phyloP scores from a whole-genome alignment of 2,113 vertebrate genomes.

The Gymnocephalus cernua region DNA sequence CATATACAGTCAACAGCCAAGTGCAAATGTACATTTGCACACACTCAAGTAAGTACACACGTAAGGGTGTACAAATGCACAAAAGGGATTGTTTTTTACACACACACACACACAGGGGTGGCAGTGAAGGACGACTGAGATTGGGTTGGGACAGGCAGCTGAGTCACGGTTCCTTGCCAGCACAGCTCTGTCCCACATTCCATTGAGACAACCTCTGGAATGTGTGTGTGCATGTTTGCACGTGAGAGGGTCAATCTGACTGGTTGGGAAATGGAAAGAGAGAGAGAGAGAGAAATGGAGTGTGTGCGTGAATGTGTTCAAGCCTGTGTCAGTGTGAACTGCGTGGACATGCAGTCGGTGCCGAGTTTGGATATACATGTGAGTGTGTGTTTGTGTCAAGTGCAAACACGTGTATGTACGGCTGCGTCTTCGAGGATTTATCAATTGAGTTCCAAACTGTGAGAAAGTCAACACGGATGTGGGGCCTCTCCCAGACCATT shows the following conservation, averaged over 20 bases:
- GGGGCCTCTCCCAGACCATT: constrained; percentile 50
- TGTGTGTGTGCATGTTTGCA: constrained; percentile 69
- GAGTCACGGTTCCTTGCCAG: constrained; percentile 82
- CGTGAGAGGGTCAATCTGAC: constrained; percentile 52
- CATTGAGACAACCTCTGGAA: constrained; percentile 81
- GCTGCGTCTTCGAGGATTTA: constrained; percentile 41
- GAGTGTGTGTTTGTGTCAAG: constrained; percentile 7
- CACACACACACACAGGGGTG: constrained; percentile 14
- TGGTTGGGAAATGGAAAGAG: constrained; percentile 40
- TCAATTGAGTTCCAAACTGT: constrained; percentile 63
- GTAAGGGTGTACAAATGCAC: not conserved
- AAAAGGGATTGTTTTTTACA: constrained; percentile 24
- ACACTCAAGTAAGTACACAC: constrained; percentile 11
- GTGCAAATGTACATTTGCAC: constrained; percentile 27
- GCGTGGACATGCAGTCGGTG: not conserved
- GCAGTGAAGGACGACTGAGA: constrained; percentile 23
- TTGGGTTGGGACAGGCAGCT: constrained; percentile 75
- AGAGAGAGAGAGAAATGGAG: constrained; percentile 7
- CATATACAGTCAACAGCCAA: constrained; percentile 37
- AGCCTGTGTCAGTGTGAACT: not conserved
- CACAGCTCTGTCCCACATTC: constrained; percentile 78
- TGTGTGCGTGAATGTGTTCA: constrained; percentile 7
- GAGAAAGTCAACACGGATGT: constrained; percentile 78
- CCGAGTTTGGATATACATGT: not conserved
- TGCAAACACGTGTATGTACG: not conserved